Evolutionary conservation across 2,113 vertebrate genomes (phyloP).

Genomic region (Athene cunicularia): DNA sequence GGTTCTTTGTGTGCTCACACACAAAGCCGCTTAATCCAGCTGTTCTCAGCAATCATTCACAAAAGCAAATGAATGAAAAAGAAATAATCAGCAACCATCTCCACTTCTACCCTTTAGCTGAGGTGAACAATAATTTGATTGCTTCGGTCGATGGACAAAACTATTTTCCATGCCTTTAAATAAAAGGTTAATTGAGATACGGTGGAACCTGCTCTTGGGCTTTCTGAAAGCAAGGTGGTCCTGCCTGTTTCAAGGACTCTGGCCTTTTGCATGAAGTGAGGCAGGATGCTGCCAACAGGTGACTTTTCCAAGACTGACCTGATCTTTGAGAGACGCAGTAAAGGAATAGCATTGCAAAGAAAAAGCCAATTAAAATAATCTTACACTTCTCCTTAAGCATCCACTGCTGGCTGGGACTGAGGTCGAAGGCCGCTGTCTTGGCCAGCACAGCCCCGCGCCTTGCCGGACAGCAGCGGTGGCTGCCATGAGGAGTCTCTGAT

Average conservation of each 20-base stretch:
- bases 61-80: conserved; percentile 44
- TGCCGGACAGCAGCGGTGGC: accelerated
- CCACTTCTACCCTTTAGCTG: neutral
- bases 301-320: neutral
- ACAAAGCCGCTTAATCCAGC: conserved; percentile 33
- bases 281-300: neutral
- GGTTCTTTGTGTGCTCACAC: conserved; percentile 13
- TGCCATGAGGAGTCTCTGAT: neutral
- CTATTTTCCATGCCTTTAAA: conserved; percentile 1
- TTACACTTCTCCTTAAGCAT: neutral
- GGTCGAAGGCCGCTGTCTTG: neutral
- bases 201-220: neutral
- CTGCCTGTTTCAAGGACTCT: neutral
- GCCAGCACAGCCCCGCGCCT: neutral
- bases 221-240: conserved; percentile 1
- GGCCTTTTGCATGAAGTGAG: neutral
- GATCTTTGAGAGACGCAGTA: neutral
- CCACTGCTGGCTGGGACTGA: neutral
- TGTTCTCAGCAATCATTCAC: conserved; percentile 42
- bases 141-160: neutral
- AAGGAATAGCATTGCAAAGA: neutral
- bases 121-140: neutral
- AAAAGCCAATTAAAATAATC: neutral
- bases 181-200: neutral
- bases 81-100: conserved; percentile 10